These are phyloP conservation scores for Drosophila algonquin DNA, from an alignment of 2,888 invertebrate genomes.

Conservation along the genomic window DNA sequence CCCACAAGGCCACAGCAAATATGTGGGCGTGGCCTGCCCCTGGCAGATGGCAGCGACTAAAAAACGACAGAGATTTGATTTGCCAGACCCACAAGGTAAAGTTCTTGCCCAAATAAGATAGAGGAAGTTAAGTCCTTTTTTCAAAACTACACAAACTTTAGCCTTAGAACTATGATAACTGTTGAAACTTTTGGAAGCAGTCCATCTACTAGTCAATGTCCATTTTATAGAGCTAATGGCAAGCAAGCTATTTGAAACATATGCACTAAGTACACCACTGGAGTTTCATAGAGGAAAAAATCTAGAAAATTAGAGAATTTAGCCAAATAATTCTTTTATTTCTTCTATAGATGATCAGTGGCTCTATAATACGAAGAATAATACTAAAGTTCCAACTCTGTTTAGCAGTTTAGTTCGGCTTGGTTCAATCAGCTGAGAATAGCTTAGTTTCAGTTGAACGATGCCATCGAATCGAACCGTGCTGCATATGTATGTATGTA, in stretches of 20 bases:
- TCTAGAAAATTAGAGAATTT: too few relatives aligned
- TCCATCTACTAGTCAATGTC: background rate
- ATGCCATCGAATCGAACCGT: background rate
- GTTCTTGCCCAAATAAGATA: background rate
- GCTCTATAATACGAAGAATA: background rate
- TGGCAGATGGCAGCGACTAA: background rate
- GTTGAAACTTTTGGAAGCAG: background rate
- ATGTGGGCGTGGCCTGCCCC: constrained; percentile 24
- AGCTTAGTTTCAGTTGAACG: constrained; percentile 6
- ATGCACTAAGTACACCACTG: too few relatives aligned
- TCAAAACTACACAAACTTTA: background rate
- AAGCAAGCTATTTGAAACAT: too few relatives aligned
- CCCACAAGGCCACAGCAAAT: constrained; percentile 43
- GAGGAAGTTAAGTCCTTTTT: background rate
- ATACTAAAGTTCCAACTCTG: background rate
- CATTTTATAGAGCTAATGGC: background rate
- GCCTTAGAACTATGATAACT: background rate
- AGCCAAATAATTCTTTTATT: too few relatives aligned
- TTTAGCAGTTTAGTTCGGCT: background rate
- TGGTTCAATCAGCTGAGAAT: constrained; percentile 2
- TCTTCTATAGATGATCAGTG: background rate
- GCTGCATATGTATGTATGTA: background rate
- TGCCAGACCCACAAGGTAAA: background rate
- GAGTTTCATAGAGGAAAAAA: too few relatives aligned
- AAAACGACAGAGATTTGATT: background rate